Evolutionary conservation across 1,140 invertebrate genomes (phyloP).

Genomic region (Caenorhabditis latens): DNA sequence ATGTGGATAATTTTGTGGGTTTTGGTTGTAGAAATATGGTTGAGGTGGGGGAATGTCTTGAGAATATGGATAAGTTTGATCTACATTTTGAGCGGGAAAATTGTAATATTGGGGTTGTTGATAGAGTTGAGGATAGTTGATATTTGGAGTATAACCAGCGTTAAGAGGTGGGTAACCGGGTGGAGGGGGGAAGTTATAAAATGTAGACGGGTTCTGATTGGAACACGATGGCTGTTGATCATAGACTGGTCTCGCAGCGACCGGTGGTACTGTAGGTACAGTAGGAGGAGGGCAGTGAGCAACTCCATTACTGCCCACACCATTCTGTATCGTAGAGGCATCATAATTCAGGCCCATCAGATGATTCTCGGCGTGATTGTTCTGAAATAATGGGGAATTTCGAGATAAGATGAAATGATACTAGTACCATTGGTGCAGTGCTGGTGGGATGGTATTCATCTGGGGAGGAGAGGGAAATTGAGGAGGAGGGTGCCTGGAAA

Average conservation of each 20-base stretch:
- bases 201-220: background rate
- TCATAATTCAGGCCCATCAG: conserved; percentile 22
- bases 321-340: background rate
- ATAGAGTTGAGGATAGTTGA: conserved; percentile 39
- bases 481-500: conserved; percentile 30
- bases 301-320: too few species aligned
- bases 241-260: too few species aligned
- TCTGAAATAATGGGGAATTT: background rate
- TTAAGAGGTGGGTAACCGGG: conserved; percentile 2
- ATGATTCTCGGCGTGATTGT: conserved; percentile 49
- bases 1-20: background rate
- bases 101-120: conserved; percentile 20
- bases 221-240: background rate
- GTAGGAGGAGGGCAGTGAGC: background rate
- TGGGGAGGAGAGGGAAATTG: background rate
- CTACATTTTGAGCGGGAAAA: background rate
- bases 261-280: background rate
- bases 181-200: conserved; percentile 28
- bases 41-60: background rate
- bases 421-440: background rate
- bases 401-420: background rate
- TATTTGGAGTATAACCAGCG: conserved; percentile 19
- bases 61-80: background rate
- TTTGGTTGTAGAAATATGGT: conserved; percentile 3
- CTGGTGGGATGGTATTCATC: background rate